phyloP scores from a whole-genome alignment of 1,140 invertebrate genomes.

The Drosophila subobscura region DNA sequence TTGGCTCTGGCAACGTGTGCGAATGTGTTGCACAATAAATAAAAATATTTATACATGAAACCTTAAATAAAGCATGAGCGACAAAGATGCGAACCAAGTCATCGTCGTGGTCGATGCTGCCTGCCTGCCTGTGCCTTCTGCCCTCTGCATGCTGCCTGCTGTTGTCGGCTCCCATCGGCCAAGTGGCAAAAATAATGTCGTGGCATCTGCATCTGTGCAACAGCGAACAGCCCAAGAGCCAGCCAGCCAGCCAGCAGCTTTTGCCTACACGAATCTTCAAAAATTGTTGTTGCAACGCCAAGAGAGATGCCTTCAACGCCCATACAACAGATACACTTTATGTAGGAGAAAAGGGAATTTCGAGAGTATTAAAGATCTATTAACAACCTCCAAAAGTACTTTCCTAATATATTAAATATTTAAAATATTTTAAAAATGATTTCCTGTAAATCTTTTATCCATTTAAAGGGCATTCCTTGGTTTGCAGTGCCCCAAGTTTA shows the following conservation, averaged over 20 bases:
- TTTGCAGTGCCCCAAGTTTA: not conserved
- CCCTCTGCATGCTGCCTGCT: not conserved
- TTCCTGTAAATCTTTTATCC: too few relatives aligned
- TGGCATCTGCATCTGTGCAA: constrained; percentile 77
- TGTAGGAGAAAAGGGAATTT: too few relatives aligned
- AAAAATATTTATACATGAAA: constrained; percentile 83
- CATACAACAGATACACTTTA: too few relatives aligned
- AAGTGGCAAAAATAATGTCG: constrained; percentile 82
- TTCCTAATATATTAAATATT: not conserved
- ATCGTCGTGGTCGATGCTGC: constrained; percentile 28
- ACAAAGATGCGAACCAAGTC: constrained; percentile 78
- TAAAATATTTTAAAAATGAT: not conserved
- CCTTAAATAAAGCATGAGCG: constrained; percentile 81
- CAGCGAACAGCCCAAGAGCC: constrained; percentile 23
- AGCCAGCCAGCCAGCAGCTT: constrained; percentile 56
- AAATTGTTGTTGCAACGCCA: constrained; percentile 44
- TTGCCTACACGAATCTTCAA: constrained; percentile 69
- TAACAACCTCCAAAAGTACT: not conserved
- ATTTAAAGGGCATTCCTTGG: not conserved
- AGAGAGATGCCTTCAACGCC: too few relatives aligned
- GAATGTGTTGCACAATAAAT: constrained; percentile 82
- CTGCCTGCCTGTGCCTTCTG: not conserved
- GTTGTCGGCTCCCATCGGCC: constrained; percentile 54
- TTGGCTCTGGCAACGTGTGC: constrained; percentile 64
- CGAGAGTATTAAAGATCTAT: too few relatives aligned